These are phyloP conservation scores for Formica exsecta DNA, from an alignment of 1,140 invertebrate species.

Conservation along the genomic window DNA sequence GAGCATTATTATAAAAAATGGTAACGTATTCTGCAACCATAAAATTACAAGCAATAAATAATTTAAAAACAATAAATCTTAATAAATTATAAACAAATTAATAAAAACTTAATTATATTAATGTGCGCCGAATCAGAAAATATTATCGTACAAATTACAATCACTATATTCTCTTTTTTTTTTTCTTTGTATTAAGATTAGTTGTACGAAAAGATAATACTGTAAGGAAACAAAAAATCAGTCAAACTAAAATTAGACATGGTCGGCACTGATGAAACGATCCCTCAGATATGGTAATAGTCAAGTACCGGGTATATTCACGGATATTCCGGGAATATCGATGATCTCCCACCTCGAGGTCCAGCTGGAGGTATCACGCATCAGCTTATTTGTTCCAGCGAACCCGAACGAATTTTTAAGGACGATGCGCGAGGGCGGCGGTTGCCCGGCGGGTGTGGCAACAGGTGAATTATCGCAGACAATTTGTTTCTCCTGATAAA, in stretches of 20 bases:
- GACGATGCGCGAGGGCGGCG: background rate
- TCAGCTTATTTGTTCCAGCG: slow-evolving; percentile 37
- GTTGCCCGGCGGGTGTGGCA: slow-evolving; percentile 7
- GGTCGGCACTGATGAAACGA: background rate
- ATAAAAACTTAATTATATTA: background rate
- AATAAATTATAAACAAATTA: background rate
- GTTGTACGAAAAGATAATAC: too few species aligned
- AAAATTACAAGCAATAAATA: background rate
- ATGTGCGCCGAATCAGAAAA: too few species aligned
- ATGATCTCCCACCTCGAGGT: slow-evolving; percentile 18
- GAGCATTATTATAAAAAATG: background rate
- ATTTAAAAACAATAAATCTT: background rate
- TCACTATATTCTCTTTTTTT: too few species aligned
- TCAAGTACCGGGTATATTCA: background rate
- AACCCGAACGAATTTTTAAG: slow-evolving; percentile 39
- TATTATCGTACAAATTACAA: too few species aligned
- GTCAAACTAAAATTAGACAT: background rate
- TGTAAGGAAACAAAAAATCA: background rate
- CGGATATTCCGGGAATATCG: background rate
- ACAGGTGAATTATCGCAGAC: slow-evolving; percentile 63
- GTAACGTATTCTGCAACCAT: background rate
- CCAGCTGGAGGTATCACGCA: slow-evolving; percentile 27
- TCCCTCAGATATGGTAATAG: background rate
- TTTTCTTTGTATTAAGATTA: too few species aligned
- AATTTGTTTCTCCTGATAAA: slow-evolving; percentile 64